Base-by-base conservation (phyloP, 2,888 invertebrate genomes). In the Gari tellinella region DNA sequence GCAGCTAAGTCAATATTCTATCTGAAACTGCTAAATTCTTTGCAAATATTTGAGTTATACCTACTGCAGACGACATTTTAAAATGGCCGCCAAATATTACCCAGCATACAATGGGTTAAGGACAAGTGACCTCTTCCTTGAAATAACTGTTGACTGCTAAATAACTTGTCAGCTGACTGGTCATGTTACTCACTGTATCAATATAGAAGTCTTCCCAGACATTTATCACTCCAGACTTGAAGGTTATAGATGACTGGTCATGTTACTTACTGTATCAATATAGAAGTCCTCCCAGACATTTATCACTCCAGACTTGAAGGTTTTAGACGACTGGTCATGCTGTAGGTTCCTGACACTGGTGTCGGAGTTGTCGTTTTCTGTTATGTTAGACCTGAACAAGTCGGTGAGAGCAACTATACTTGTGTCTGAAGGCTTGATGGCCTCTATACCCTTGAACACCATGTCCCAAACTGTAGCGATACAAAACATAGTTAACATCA, bases 171-270 rank as follows among this genome's bases (percentile, higher is more conserved):
- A 40, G 40, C 8, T 10, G 8, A 40, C 40, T 40, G n/a, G n/a
- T n/a, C n/a, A 43, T n/a, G n/a, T n/a, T 4, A 40, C 55, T 37
- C 61, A 80, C 80, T 72, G 45, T 72, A 38, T 75, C 75, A 26
- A 80, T 63, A 31, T 57, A 60, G 46, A 56, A 72, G 21, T 23
- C 19, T 12, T 60, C 66, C 84, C 84, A 84, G 12, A 62, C 56
- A 38, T 81, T 80, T n/a, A 84, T 64, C 12, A 81, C 60, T 2
- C 55, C 66, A 7, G 84, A 84, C 45, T 82, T 84, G 65, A 69
- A 84, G 14, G 69, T 73, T 12, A 66, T 56, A 2, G 64, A 58
- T 7, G 60, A 45, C 12, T 80, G 81, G n/a, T n/a, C n/a, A n/a
- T n/a, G n/a, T n/a, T 4, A 40, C 55, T 37, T 64, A 80, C 80